These are phyloP conservation scores for Hanleya hanleyi DNA, from an alignment of 2,888 invertebrate species.

Conservation along the genomic window DNA sequence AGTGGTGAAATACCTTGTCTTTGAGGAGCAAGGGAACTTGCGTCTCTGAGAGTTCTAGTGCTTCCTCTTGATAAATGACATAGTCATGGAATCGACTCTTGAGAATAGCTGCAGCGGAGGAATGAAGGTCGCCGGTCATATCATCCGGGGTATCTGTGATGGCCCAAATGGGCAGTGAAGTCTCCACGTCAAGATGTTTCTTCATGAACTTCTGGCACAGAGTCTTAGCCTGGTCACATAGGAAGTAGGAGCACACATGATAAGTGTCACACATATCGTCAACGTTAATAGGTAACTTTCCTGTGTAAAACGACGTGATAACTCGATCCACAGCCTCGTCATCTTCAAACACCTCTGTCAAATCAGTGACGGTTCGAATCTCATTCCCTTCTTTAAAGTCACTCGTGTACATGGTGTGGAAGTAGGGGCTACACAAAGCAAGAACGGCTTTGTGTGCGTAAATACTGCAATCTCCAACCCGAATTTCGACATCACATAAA, in stretches of 20 bases:
- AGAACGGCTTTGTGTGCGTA: slow-evolving; percentile 36
- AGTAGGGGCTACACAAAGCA: slow-evolving; percentile 38
- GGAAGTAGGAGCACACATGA: background rate
- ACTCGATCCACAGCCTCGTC: background rate
- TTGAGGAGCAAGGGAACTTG: background rate
- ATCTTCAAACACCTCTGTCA: background rate
- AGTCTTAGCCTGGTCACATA: background rate
- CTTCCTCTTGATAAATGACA: background rate
- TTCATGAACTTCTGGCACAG: background rate
- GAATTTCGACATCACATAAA: slow-evolving; percentile 38
- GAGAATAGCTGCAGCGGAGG: background rate
- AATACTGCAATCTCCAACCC: slow-evolving; percentile 23
- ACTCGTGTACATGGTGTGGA: slow-evolving; percentile 33
- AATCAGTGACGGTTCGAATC: background rate
- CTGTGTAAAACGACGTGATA: background rate
- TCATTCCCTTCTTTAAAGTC: slow-evolving; percentile 32
- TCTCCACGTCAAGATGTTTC: background rate
- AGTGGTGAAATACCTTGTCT: background rate
- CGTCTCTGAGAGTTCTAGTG: background rate
- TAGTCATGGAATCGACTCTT: slow-evolving; percentile 1
- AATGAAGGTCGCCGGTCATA: background rate
- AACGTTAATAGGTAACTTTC: background rate
- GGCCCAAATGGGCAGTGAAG: background rate
- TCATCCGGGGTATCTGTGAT: background rate
- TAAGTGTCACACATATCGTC: background rate